Percentiles rank a stretch among this genome's conserved stretches.
Conservation (phyloP, 2,888 invertebrate genomes). For the Cistogaster globosa region DNA sequence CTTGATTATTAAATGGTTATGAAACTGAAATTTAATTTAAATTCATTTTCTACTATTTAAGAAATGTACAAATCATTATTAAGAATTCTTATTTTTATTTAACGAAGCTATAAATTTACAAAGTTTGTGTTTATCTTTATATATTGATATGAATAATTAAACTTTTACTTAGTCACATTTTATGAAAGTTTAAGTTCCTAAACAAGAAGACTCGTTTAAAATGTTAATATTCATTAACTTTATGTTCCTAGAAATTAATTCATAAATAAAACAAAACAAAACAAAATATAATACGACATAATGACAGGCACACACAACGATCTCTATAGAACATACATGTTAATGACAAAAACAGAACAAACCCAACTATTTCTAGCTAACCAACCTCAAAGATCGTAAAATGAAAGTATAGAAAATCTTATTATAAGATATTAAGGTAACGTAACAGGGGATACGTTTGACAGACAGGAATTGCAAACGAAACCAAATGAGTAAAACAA, state of each 20-base stretch:
- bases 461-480: constrained; percentile 47
- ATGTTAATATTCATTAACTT: constrained; percentile 39
- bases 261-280: constrained; percentile 30
- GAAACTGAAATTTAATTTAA: no score
- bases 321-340: background rate
- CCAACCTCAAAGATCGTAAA: constrained; percentile 35
- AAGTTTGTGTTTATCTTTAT: no score
- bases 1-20: no score
- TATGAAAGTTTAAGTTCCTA: no score
- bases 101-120: background rate
- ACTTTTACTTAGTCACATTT: no score
- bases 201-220: background rate
- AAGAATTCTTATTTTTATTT: background rate
- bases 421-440: constrained; percentile 40
- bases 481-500: constrained; percentile 42
- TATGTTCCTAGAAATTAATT: constrained; percentile 25
- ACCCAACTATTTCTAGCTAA: constrained; percentile 27
- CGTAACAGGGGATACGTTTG: constrained; percentile 33
- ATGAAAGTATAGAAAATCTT: constrained; percentile 27
- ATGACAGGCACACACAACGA: background rate
- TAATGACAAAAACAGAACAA: constrained; percentile 33
- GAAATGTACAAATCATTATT: no score
- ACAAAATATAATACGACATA: background rate
- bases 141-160: no score
- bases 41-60: no score